Conservation (phyloP, 2,113 vertebrate genomes). For the Egretta garzetta region DNA sequence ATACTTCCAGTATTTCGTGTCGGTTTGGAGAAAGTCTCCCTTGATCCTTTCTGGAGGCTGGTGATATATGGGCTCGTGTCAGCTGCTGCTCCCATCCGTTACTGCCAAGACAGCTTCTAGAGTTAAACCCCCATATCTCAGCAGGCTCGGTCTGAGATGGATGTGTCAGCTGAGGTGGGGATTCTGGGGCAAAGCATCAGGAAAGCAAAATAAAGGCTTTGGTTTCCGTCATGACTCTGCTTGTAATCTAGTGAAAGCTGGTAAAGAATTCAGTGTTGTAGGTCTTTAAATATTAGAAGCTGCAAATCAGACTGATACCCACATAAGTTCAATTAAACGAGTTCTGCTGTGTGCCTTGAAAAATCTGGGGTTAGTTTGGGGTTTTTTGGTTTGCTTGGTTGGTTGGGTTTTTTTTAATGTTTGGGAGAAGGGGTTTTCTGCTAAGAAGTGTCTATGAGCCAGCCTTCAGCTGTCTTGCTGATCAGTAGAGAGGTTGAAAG, state of each 20-base stretch:
- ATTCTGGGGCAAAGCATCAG: neutral
- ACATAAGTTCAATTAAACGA: neutral
- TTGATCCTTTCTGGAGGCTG: slow-evolving; percentile 3
- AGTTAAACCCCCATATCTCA: neutral
- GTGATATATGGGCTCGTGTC: slow-evolving; percentile 5
- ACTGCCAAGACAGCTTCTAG: neutral
- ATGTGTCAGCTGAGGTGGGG: slow-evolving; percentile 5
- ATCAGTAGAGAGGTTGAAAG: neutral
- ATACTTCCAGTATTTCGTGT: neutral
- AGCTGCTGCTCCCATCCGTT: slow-evolving; percentile 28
- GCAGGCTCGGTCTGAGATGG: neutral
- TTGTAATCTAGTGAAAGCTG: neutral
- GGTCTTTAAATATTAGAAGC: neutral
- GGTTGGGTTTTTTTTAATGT: neutral
- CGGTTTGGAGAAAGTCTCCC: neutral
- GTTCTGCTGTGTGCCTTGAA: neutral
- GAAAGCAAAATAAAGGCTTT: neutral
- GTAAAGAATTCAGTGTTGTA: neutral
- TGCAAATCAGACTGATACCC: neutral
- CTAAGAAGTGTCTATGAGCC: neutral
- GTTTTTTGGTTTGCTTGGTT: too few species aligned
- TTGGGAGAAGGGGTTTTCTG: neutral
- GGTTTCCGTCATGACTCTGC: neutral
- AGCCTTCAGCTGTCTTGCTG: neutral
- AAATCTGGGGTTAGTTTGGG: neutral